These are phyloP conservation scores for Linhomoeus sp. DNA, from an alignment of 2,888 invertebrate genomes.

Conservation along the genomic window DNA sequence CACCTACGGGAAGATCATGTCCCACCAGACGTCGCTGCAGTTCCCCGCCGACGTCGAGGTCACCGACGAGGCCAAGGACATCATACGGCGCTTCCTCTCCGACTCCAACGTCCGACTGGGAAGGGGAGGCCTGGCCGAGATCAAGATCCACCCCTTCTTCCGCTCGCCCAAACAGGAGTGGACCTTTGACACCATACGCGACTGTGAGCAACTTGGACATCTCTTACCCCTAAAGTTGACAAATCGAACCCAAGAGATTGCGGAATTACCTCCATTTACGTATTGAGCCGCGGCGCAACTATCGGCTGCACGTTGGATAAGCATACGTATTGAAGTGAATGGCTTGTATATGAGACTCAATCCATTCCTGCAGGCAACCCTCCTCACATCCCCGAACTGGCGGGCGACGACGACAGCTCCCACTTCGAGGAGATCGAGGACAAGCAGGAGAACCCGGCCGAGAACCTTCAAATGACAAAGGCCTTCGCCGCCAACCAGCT, in stretches of 20 bases:
- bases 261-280: no score
- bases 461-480: slow-evolving; percentile 82
- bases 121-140: slow-evolving; percentile 75
- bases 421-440: slow-evolving; percentile 97
- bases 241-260: no score
- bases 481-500: slow-evolving; percentile 95
- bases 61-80: slow-evolving; percentile 45
- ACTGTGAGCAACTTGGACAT: no score
- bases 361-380: slow-evolving; percentile 42
- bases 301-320: no score
- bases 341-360: no score
- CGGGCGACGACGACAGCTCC: slow-evolving; percentile 88
- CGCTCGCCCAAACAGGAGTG: slow-evolving; percentile 87
- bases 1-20: slow-evolving; percentile 97
- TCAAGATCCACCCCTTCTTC: slow-evolving; percentile 83
- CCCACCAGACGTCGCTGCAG: slow-evolving; percentile 78
- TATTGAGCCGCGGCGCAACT: no score
- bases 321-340: no score
- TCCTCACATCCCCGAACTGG: slow-evolving; percentile 84
- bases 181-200: slow-evolving; percentile 84
- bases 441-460: slow-evolving; percentile 57
- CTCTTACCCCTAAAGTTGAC: no score
- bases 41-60: slow-evolving; percentile 84
- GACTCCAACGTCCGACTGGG: slow-evolving; percentile 54
- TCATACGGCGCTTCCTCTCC: slow-evolving; percentile 80